A percentile compares a stretch with the other conserved stretches of the same genome.
Conservation (phyloP, 1,140 invertebrate species). For the Pseudomyrmex concolor region DNA sequence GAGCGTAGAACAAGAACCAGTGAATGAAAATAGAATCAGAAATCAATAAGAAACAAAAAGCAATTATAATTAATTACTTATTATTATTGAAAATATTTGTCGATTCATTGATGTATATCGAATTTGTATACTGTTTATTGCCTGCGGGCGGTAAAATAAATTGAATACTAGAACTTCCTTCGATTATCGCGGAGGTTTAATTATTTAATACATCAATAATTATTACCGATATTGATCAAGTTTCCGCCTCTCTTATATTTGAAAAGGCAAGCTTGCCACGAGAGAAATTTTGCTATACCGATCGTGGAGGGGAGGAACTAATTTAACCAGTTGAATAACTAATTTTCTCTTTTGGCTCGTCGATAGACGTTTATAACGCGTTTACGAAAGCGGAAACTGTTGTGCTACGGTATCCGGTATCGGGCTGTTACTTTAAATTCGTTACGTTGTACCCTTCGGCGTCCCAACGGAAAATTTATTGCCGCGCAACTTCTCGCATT, state of each 20-base stretch:
- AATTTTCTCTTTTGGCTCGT: constrained; percentile 37
- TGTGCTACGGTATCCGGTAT: constrained; percentile 47
- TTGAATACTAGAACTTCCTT: background rate
- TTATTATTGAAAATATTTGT: background rate
- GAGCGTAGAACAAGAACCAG: background rate
- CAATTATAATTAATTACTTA: background rate
- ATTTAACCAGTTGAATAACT: constrained; percentile 41
- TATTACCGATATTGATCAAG: background rate
- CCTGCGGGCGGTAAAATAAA: background rate
- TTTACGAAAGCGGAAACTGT: constrained; percentile 34
- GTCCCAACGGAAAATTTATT: constrained; percentile 54
- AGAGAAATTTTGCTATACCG: constrained; percentile 12
- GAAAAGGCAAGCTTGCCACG: background rate
- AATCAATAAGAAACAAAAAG: background rate
- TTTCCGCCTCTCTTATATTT: background rate
- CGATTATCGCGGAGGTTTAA: background rate
- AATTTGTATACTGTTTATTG: background rate
- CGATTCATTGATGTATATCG: background rate
- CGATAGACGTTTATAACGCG: constrained; percentile 19
- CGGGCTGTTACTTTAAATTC: constrained; percentile 51
- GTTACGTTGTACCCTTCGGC: constrained; percentile 47
- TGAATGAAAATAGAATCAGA: background rate
- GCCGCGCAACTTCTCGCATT: constrained; percentile 47
- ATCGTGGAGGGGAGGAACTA: background rate
- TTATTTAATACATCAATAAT: background rate